Evolutionary conservation across 2,797 vertebrate genomes (phyloP).

Genomic region (Acanthiza pusilla): DNA sequence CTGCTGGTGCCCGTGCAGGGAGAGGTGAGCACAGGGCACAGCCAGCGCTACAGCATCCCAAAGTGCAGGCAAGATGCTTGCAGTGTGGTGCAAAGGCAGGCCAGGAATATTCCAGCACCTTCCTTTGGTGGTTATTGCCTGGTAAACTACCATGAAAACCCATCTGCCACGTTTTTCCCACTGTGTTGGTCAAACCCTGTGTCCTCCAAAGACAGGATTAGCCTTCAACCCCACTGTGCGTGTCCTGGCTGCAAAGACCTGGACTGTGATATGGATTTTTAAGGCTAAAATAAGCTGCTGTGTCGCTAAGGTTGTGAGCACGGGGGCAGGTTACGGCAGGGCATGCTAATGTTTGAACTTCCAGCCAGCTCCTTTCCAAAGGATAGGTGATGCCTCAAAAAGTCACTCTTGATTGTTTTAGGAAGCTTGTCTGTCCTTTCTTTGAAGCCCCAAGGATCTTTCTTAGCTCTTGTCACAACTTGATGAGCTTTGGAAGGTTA

Average conservation of each 20-base stretch:
- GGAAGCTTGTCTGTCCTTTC: neutral
- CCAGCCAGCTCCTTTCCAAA: neutral
- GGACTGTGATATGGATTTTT: fast-evolving
- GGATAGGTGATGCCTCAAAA: neutral
- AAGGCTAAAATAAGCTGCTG: neutral
- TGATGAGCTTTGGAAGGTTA: neutral
- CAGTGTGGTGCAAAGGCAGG: neutral
- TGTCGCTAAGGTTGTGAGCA: neutral
- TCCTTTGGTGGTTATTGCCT: neutral
- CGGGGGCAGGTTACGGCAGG: neutral
- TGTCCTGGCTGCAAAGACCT: neutral
- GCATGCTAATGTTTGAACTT: neutral
- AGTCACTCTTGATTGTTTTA: neutral
- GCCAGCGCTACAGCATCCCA: fast-evolving
- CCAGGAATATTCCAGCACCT: neutral
- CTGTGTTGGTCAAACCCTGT: neutral
- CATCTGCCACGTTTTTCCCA: neutral
- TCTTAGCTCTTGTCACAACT: neutral
- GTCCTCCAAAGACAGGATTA: neutral
- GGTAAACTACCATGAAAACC: neutral
- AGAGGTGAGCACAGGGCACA: neutral
- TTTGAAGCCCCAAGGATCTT: neutral
- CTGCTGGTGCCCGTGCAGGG: fast-evolving
- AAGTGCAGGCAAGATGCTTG: fast-evolving
- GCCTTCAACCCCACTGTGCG: neutral